A percentile compares a stretch with the other conserved stretches of the same genome.
Conservation (phyloP, 92 coral and sea anemone species). For the Phenganax marumi region DNA sequence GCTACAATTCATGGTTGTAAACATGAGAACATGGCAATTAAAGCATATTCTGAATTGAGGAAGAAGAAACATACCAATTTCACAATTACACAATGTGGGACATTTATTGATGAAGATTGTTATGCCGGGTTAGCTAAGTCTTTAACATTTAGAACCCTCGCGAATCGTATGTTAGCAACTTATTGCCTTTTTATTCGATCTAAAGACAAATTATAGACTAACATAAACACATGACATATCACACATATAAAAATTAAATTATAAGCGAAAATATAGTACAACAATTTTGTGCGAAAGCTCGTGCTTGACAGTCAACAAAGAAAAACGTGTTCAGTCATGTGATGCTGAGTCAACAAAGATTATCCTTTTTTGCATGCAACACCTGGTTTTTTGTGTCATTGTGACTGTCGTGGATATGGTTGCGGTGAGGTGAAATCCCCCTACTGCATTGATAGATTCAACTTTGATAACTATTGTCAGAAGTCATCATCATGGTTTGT, state of each 20-base stretch:
- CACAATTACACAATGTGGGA: conserved; percentile 43
- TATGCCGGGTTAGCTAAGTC: conserved; percentile 2
- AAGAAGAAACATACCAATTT: conserved; percentile 34
- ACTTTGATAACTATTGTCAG: conserved; percentile 42
- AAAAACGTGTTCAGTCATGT: too few species aligned
- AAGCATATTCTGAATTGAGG: conserved; percentile 42
- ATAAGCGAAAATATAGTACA: too few species aligned
- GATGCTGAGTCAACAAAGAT: neutral
- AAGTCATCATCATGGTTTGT: conserved; percentile 54
- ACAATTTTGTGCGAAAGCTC: too few species aligned
- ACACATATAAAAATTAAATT: too few species aligned
- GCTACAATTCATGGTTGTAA: conserved; percentile 49
- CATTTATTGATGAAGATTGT: conserved; percentile 40
- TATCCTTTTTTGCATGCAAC: conserved; percentile 51
- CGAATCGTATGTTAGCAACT: too few species aligned
- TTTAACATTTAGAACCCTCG: too few species aligned
- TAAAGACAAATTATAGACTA: too few species aligned
- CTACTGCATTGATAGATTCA: conserved; percentile 43
- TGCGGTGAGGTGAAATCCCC: conserved; percentile 64
- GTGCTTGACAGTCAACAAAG: too few species aligned
- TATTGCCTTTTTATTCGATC: too few species aligned
- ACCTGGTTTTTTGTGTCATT: conserved; percentile 51
- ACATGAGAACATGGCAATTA: conserved; percentile 35
- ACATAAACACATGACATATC: too few species aligned
- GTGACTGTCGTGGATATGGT: conserved; percentile 56